These are phyloP conservation scores for Fulmarus glacialis DNA, from an alignment of 2,113 vertebrate species.

Conservation along the genomic window DNA sequence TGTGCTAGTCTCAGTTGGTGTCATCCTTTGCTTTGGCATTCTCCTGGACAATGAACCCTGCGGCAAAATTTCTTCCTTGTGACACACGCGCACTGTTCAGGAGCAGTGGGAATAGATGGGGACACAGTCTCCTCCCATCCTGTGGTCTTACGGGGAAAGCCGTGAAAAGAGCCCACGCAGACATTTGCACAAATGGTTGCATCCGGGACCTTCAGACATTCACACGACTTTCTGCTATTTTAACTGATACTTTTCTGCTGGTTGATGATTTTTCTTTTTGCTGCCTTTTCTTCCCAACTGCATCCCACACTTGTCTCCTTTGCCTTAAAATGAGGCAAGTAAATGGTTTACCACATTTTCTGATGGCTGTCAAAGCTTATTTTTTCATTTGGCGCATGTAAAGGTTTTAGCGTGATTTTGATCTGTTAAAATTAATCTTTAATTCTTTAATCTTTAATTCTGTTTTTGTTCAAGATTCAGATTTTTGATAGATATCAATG, in stretches of 20 bases:
- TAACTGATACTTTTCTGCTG: not conserved
- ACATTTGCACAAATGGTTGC: not conserved
- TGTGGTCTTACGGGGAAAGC: not conserved
- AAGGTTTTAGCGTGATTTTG: not conserved
- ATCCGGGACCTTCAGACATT: not conserved
- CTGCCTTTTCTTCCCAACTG: not conserved
- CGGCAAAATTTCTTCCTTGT: not conserved
- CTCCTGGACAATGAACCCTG: not conserved
- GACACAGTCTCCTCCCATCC: not conserved
- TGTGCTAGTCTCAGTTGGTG: not conserved
- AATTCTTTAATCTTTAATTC: constrained; percentile 5
- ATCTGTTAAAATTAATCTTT: too few species aligned
- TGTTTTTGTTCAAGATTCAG: not conserved
- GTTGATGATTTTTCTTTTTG: not conserved
- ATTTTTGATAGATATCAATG: not conserved
- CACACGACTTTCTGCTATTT: not conserved
- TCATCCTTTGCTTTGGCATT: not conserved
- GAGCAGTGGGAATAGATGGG: not conserved
- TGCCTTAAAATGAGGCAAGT: not conserved
- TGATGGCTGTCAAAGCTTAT: not conserved
- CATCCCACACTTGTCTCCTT: not conserved
- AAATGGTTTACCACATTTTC: not conserved
- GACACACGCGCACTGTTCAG: not conserved
- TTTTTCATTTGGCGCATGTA: not conserved
- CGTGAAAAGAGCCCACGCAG: not conserved